Conservation (phyloP, 1,140 invertebrate genomes). For the Patella vulgata region DNA sequence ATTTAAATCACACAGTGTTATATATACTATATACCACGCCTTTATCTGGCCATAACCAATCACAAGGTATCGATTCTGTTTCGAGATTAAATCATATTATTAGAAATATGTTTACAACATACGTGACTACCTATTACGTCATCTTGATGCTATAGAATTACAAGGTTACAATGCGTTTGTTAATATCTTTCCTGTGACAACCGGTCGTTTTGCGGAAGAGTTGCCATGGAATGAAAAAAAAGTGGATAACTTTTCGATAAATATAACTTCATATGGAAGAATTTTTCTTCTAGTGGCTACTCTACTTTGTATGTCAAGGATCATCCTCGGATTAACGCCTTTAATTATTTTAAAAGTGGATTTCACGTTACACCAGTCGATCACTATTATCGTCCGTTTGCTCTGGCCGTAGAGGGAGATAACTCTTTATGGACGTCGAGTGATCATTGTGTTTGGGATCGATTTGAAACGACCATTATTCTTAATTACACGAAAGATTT, state of each 20-base stretch:
- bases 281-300: constrained; percentile 61
- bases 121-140: constrained; percentile 69
- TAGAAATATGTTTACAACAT: constrained; percentile 84
- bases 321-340: constrained; percentile 60
- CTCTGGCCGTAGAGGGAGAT: constrained; percentile 31
- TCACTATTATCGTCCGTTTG: constrained; percentile 62
- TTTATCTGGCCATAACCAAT: constrained; percentile 61
- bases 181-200: constrained; percentile 64
- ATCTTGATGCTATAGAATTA: constrained; percentile 57
- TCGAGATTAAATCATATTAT: constrained; percentile 85
- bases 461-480: constrained; percentile 37
- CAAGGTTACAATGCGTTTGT: constrained; percentile 65
- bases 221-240: constrained; percentile 60
- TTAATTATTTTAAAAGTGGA: constrained; percentile 62
- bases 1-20: constrained; percentile 54
- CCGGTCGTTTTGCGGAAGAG: constrained; percentile 61
- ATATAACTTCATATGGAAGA: constrained; percentile 66
- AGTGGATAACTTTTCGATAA: constrained; percentile 57
- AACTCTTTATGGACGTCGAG: constrained; percentile 26
- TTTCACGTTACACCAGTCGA: constrained; percentile 63
- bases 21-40: constrained; percentile 61
- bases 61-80: constrained; percentile 82
- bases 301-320: constrained; percentile 66
- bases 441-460: constrained; percentile 25
- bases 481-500: constrained; percentile 32